These are phyloP conservation scores for Ptilodon capucinus DNA, from an alignment of 2,888 invertebrate species.

Conservation along the genomic window DNA sequence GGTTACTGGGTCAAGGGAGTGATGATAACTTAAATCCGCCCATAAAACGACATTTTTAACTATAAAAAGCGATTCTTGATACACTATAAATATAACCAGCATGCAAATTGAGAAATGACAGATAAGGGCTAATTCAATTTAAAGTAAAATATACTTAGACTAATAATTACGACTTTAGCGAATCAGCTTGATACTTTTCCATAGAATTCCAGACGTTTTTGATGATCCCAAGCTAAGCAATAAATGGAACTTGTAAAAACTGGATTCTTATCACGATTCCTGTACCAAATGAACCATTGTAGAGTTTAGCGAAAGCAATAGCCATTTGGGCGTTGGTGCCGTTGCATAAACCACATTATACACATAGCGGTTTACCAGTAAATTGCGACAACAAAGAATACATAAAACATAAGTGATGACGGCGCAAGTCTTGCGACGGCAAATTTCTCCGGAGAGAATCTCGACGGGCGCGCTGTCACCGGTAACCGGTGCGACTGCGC, in stretches of 20 bases:
- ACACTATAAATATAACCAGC: too few species aligned
- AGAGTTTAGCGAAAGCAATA: not conserved
- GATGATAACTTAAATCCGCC: conserved; percentile 46
- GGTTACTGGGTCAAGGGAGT: conserved; percentile 70
- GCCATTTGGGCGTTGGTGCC: conserved; percentile 1
- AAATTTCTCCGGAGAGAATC: conserved; percentile 73
- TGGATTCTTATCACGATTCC: too few species aligned
- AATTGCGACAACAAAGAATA: conserved; percentile 49
- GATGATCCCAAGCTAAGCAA: too few species aligned
- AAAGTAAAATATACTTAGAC: too few species aligned
- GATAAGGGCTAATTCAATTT: too few species aligned
- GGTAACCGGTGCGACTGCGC: conserved; percentile 37
- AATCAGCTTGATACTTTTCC: too few species aligned
- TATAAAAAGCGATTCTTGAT: too few species aligned
- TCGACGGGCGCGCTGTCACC: conserved; percentile 50
- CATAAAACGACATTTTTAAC: conserved; percentile 7
- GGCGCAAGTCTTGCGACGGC: conserved; percentile 44
- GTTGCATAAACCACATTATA: conserved; percentile 34
- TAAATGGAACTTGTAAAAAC: too few species aligned
- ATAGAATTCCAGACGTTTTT: too few species aligned
- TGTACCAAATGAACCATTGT: too few species aligned
- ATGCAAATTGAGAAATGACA: too few species aligned
- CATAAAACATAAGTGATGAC: conserved; percentile 63
- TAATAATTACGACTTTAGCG: too few species aligned
- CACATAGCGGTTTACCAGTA: conserved; percentile 32